These are phyloP conservation scores for Zaprionus gabonicus DNA, from an alignment of 1,140 invertebrate species.

Conservation along the genomic window DNA sequence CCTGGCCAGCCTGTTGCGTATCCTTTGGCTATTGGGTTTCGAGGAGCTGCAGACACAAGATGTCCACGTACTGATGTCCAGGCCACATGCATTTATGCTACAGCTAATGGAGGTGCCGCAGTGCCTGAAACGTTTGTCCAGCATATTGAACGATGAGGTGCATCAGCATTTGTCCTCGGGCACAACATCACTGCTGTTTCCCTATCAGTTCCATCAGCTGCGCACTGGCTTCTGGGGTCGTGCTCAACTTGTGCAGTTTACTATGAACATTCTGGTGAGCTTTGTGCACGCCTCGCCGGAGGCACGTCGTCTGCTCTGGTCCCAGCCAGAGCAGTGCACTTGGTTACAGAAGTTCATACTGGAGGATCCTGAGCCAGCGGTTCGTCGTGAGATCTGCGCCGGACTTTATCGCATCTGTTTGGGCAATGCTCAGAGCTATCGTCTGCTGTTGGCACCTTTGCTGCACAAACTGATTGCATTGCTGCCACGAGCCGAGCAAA, in stretches of 20 bases:
- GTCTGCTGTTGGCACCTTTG: conserved; percentile 90
- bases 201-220: conserved; percentile 88
- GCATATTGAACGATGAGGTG: conserved; percentile 94
- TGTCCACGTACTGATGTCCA: conserved; percentile 87
- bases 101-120: conserved; percentile 92
- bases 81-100: conserved; percentile 90
- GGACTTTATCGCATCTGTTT: conserved; percentile 94
- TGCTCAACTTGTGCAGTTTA: conserved; percentile 93
- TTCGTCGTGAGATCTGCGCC: conserved; percentile 94
- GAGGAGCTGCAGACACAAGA: conserved; percentile 87
- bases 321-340: conserved; percentile 87
- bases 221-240: conserved; percentile 95
- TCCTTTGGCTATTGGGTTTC: conserved; percentile 93
- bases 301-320: conserved; percentile 88
- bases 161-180: conserved; percentile 84
- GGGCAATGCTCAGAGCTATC: conserved; percentile 88
- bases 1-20: conserved; percentile 91
- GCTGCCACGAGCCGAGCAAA: conserved; percentile 92
- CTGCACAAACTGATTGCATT: conserved; percentile 92
- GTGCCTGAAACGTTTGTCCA: conserved; percentile 92
- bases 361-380: conserved; percentile 93
- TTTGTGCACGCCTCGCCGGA: conserved; percentile 91
- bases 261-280: conserved; percentile 92
- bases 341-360: conserved; percentile 92
- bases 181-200: conserved; percentile 87